Conservation (phyloP, 2,888 invertebrate genomes). For the Protonemura montana region DNA sequence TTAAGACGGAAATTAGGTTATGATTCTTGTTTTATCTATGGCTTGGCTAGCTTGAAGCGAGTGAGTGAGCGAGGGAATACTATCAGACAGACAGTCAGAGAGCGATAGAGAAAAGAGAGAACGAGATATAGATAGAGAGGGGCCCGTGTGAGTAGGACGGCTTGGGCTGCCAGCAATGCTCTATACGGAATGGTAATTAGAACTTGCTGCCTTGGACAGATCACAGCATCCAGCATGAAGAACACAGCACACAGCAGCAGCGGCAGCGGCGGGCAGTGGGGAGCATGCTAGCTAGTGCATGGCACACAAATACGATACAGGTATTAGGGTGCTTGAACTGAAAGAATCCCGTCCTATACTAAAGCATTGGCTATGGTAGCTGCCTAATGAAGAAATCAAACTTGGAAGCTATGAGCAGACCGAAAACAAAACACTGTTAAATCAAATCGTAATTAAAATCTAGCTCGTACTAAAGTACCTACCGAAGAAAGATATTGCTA, state of each 20-base stretch:
- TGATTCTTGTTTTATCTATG: neutral
- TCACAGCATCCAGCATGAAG: too few species aligned
- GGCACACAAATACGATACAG: neutral
- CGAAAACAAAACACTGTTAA: conserved; percentile 1
- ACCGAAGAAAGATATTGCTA: neutral
- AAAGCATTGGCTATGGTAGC: neutral
- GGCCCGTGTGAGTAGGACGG: too few species aligned
- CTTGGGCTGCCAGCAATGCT: neutral
- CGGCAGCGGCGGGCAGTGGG: too few species aligned
- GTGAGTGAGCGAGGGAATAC: neutral
- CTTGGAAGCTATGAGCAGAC: neutral
- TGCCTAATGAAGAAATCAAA: conserved; percentile 38
- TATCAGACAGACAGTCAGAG: neutral
- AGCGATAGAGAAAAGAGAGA: neutral
- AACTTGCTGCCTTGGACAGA: neutral
- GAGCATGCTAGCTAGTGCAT: too few species aligned
- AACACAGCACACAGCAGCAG: too few species aligned
- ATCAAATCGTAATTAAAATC: conserved; percentile 38
- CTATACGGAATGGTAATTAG: conserved; percentile 32
- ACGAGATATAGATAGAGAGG: neutral
- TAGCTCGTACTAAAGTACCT: neutral
- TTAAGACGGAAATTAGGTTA: neutral
- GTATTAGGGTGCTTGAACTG: neutral
- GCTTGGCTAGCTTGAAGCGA: neutral
- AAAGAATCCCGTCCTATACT: conserved; percentile 28